These are phyloP conservation scores for Perccottus glenii DNA, from an alignment of 2,113 vertebrate genomes.

Conservation along the genomic window DNA sequence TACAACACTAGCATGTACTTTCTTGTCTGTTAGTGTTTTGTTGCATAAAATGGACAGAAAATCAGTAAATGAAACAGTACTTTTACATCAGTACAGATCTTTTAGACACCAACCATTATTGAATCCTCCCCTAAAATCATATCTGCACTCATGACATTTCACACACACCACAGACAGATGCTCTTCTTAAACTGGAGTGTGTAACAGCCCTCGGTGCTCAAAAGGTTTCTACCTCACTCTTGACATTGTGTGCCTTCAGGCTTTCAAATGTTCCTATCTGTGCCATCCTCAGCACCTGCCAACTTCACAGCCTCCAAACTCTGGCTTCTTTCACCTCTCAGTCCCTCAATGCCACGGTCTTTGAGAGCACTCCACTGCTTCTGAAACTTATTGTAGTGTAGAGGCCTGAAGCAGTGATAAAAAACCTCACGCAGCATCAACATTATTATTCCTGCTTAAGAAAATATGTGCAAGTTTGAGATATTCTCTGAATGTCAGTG, in stretches of 20 bases:
- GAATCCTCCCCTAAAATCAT: slow-evolving; percentile 31
- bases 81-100: neutral
- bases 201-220: slow-evolving; percentile 41
- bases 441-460: neutral
- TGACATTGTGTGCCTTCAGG: slow-evolving; percentile 50
- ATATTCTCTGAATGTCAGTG: neutral
- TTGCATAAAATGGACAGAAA: too few relatives aligned
- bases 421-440: slow-evolving; percentile 19
- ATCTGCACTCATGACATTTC: neutral
- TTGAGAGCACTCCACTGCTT: neutral
- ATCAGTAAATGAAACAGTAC: too few relatives aligned
- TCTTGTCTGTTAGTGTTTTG: too few relatives aligned
- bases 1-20: too few relatives aligned
- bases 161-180: slow-evolving; percentile 43
- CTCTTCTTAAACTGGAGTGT: slow-evolving; percentile 60
- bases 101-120: slow-evolving; percentile 23
- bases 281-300: slow-evolving; percentile 53
- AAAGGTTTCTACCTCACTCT: slow-evolving; percentile 36
- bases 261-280: slow-evolving; percentile 65
- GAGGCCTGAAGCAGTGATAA: slow-evolving; percentile 17
- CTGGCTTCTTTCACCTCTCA: slow-evolving; percentile 47
- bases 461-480: neutral
- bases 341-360: slow-evolving; percentile 32
- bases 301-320: slow-evolving; percentile 61
- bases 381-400: slow-evolving; percentile 13